Evolutionary conservation across 2,888 invertebrate species (phyloP), one percentile per base, ranked within the genome.

Genomic region (Craniophora ligustri): DNA sequence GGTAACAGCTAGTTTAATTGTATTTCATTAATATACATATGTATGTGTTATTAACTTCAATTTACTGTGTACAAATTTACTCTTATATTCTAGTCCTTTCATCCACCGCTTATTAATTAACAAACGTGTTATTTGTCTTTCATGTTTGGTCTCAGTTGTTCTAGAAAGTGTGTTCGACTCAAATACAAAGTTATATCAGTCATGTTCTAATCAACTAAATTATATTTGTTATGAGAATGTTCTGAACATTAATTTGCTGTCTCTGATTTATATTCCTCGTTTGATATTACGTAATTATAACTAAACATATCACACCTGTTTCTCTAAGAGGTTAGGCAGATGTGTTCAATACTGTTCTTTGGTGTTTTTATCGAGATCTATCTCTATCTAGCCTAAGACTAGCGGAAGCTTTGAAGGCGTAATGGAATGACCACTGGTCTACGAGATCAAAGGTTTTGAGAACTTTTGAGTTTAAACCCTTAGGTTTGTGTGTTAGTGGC

Each of bases 191-290:
- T 55, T 60, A 42, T 42, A 50, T 56, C 57, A 47, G 41, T 3
- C 45, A 36, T 38, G 57, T 57, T 53, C 48, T 36, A 69, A 62
- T 58, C 39, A 58, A 62, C 48, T 65, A 47, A 59, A 64, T 55
- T 59, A 32, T 57, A 51, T 68, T 59, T 67, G 54, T 64, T 38
- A 51, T 60, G 59, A 55, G 60, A 60, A 39, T 45, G 42, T 50
- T 41, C 54, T 36, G 45, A 54, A 46, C 50, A 45, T 36, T 35
- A 55, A 47, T 39, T 54, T 50, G 59, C 16, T 28, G 53, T 58
- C 50, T 39, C 34, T 64, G 54, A 67, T 64, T 67, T 64, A 63
- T 67, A 35, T 47, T 51, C 35, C 36, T 63, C 51, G 45, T 63
- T 59, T 55, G 41, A 51, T 48, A 57, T 62, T 38, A 38, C 32